A percentile compares a stretch with the other conserved stretches of the same genome.
Evolutionary conservation across 2,113 vertebrate species (phyloP).

Genomic region (Otus sunia): DNA sequence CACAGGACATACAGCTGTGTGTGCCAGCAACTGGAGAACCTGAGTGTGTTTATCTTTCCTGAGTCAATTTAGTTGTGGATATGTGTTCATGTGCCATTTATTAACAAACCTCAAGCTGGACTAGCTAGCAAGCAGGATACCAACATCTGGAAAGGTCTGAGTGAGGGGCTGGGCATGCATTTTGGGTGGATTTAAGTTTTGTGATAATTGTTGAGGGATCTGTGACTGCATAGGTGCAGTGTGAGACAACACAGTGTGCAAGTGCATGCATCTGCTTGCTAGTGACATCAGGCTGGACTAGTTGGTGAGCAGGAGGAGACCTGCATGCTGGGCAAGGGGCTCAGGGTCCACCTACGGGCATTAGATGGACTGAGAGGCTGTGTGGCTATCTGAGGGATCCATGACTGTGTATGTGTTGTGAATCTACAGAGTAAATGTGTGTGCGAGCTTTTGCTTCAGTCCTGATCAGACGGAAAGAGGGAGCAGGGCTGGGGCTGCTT

Average conservation of each 20-base stretch:
- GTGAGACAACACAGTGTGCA: neutral
- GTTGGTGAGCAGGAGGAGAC: neutral
- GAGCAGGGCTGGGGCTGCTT: neutral
- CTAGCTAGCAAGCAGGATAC: neutral
- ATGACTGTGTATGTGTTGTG: neutral
- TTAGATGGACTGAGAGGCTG: neutral
- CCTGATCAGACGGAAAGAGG: neutral
- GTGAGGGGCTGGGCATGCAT: neutral
- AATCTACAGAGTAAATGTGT: neutral
- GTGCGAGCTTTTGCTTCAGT: neutral
- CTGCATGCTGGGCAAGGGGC: neutral
- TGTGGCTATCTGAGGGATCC: neutral
- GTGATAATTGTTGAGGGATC: neutral
- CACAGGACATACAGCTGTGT: neutral
- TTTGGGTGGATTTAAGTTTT: neutral
- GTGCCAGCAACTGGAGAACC: neutral
- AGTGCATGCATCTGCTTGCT: neutral
- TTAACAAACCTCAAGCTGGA: neutral
- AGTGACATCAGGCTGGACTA: neutral
- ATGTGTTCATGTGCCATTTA: neutral
- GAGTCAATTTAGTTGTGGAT: neutral
- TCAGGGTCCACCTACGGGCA: neutral
- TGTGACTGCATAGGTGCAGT: neutral
- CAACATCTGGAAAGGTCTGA: neutral
- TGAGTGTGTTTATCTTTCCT: neutral